Percentiles rank a stretch among this genome's conserved stretches.
phyloP scores from a whole-genome alignment of 2,888 invertebrate genomes.

The Microchrysa polita region DNA sequence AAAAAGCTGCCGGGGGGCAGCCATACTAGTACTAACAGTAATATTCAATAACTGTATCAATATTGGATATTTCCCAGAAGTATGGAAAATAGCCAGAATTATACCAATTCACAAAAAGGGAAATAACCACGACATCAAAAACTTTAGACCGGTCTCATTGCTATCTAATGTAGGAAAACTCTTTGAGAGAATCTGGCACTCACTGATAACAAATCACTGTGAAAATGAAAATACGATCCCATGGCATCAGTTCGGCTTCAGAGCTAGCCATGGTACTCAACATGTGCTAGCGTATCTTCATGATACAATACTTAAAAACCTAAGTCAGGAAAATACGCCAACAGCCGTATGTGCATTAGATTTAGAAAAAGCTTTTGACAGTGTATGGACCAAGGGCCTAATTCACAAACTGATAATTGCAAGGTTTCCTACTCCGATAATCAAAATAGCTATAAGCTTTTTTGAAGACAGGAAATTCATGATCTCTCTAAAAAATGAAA shows the following conservation, averaged over 20 bases:
- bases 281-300: background rate
- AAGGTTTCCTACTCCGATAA: too few relatives aligned
- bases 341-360: constrained; percentile 16
- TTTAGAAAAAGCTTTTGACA: constrained; percentile 21
- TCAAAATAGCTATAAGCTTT: too few relatives aligned
- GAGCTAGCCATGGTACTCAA: constrained; percentile 7
- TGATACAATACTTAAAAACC: background rate
- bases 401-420: background rate
- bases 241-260: constrained; percentile 25
- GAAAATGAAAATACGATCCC: background rate
- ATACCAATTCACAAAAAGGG: constrained; percentile 45
- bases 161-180: constrained; percentile 50
- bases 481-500: too few relatives aligned
- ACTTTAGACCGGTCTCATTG: constrained; percentile 53
- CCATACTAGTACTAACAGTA: background rate
- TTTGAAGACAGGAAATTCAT: too few relatives aligned
- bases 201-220: background rate
- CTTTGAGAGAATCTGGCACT: constrained; percentile 8
- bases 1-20: background rate
- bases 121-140: constrained; percentile 49
- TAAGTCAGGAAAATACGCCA: background rate
- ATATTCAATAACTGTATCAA: constrained; percentile 28
- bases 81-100: background rate
- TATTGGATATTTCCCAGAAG: constrained; percentile 14
- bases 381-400: background rate